A percentile compares a stretch with the other conserved stretches of the same genome.
Evolutionary conservation across 2,113 vertebrate genomes (phyloP).

Genomic region (Tetraodon nigroviridis): DNA sequence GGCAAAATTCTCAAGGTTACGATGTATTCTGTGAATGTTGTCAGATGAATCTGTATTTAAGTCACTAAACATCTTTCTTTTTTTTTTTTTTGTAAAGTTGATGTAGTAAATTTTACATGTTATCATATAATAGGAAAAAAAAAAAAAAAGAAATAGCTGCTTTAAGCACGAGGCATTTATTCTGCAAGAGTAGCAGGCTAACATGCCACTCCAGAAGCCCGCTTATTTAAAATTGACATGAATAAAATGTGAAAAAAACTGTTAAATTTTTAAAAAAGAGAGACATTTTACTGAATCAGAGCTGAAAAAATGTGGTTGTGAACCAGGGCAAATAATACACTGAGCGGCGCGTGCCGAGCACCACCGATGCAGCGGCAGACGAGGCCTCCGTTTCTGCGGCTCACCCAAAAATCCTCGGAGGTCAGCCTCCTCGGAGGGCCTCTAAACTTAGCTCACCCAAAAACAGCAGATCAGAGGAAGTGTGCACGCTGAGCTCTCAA

Average conservation of each 20-base stretch:
- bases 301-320: slow-evolving; percentile 25
- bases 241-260: no score
- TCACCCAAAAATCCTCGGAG: slow-evolving; percentile 52
- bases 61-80: neutral
- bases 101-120: neutral
- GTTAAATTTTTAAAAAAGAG: neutral
- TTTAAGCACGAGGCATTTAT: neutral
- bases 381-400: slow-evolving; percentile 33
- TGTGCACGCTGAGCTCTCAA: slow-evolving; percentile 51
- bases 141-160: slow-evolving; percentile 1
- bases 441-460: slow-evolving; percentile 70
- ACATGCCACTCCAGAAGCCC: no score
- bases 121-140: neutral
- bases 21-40: no score
- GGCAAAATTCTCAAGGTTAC: no score
- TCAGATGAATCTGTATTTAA: no score
- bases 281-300: slow-evolving; percentile 1
- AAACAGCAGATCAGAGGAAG: slow-evolving; percentile 57
- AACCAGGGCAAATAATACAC: slow-evolving; percentile 57
- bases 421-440: slow-evolving; percentile 50
- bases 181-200: no score
- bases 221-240: no score
- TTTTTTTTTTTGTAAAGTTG: neutral
- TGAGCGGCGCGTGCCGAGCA: slow-evolving; percentile 30
- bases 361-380: slow-evolving; percentile 22